Evolutionary conservation across 1,140 invertebrate genomes (phyloP), one percentile per base, ranked within the genome.

Genomic region (Drosophila prosaltans): DNA sequence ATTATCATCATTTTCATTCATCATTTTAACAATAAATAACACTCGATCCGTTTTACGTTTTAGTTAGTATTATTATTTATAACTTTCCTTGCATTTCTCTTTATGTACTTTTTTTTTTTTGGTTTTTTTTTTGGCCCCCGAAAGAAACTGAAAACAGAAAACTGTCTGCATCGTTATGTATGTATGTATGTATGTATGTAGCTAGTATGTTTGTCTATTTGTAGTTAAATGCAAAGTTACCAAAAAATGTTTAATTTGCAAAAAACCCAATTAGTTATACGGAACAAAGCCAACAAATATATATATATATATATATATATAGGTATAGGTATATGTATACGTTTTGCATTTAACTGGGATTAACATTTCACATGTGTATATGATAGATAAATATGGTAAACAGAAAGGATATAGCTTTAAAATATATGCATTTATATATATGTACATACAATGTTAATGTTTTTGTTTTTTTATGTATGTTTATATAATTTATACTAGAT

Each of bases 91-190:
- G 24, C 51, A 1, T 36, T 51, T 24, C 24, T 9, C 45, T 58
- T 68, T 48, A 51, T 66, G 54, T 67, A 30, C 59, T 40, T 32
- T 72, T 69, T 79, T 69, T 79, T 68, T 65, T 77, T 24, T 36
- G 32, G 3, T 36, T 40, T 57, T 51, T 68, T 71, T 67, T 69
- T 16, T 71, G 84, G 84, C 84, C 84, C 84, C 84, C 84, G 84
- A 89, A 89, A 89, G 80, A 88, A 89, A 89, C 74, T 84, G 64
- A 84, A 89, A 84, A 77, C 43, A 39, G 60, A 77, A 76, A 76
- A 69, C 45, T 45, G 77, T 80, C 61, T 57, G 68, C 78, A 67
- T 86, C 74, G 76, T 73, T 82, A 83, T 85, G 81, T 80, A 79
- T 82, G 73, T 80, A 51, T 70, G 55, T 80, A 51, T 70, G 55